Conservation (phyloP, 1,140 invertebrate species). For the Odontomachus brunneus region DNA sequence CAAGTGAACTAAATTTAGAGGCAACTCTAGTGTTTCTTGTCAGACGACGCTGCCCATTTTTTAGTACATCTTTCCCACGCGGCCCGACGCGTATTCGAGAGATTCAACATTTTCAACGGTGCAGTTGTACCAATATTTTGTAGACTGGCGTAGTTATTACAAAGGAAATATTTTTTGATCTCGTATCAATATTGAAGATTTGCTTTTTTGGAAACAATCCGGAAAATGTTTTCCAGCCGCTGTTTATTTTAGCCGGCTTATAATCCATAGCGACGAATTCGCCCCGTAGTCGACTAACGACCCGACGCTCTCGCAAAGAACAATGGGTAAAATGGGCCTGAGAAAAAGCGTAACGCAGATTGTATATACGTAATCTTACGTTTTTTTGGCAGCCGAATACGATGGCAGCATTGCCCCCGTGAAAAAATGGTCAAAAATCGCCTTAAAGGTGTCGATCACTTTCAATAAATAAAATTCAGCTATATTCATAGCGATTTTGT, state of each 20-base stretch:
- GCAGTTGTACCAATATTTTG: constrained; percentile 16
- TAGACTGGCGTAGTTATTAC: constrained; percentile 1
- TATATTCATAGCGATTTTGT: no score
- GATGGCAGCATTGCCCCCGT: no score
- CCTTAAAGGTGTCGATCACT: no score
- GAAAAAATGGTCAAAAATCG: no score
- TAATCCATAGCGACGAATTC: neutral
- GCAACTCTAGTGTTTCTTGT: neutral
- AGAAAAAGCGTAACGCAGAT: no score
- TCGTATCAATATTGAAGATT: constrained; percentile 1
- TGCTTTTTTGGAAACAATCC: constrained; percentile 7
- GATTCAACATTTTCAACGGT: no score
- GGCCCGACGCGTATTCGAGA: neutral
- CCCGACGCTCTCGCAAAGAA: constrained; percentile 33
- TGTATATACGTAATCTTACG: no score
- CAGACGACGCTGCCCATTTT: constrained; percentile 8
- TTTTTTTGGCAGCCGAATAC: no score
- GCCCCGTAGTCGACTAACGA: neutral
- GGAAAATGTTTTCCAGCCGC: constrained; percentile 13
- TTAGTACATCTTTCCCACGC: neutral
- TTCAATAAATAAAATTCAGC: no score
- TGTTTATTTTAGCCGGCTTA: constrained; percentile 17
- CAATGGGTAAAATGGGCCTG: no score
- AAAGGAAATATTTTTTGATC: constrained; percentile 4
- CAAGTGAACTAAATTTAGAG: constrained; percentile 26